Conservation (phyloP, 2,888 invertebrate species). For the Sthenelais limicola region DNA sequence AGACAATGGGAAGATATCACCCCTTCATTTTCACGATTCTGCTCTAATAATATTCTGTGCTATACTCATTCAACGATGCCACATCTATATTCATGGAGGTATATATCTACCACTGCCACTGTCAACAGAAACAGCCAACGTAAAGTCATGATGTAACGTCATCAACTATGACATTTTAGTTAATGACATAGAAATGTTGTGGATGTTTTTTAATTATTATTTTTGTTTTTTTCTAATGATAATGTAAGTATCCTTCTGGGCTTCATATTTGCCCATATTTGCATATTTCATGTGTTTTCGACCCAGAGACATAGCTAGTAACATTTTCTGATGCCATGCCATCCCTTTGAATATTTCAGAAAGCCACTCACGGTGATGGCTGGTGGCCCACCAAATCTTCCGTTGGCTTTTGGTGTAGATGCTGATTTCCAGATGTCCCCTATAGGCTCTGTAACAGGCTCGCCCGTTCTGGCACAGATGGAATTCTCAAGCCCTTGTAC, state of each 20-base stretch:
- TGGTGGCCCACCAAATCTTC: conserved; percentile 24
- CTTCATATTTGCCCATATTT: not conserved
- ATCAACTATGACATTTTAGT: no score
- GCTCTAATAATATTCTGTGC: no score
- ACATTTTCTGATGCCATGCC: not conserved
- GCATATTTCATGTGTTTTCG: not conserved
- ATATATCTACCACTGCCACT: no score
- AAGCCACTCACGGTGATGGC: conserved; percentile 20
- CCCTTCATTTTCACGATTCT: no score
- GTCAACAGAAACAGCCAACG: no score
- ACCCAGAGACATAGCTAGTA: not conserved
- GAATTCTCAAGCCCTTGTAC: conserved; percentile 25
- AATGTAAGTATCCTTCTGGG: not conserved
- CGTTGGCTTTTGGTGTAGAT: conserved; percentile 1
- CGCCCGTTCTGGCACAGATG: conserved; percentile 7
- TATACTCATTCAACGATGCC: no score
- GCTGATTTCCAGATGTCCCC: not conserved
- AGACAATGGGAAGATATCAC: no score
- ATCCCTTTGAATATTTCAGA: not conserved
- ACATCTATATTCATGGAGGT: no score
- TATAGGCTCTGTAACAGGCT: conserved; percentile 5
- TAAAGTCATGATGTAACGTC: no score
- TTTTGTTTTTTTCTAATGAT: not conserved
- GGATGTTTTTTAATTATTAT: no score
- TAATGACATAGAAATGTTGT: no score